These are phyloP conservation scores for Dolomedes plantarius DNA, from an alignment of 2,888 invertebrate species.

Conservation along the genomic window DNA sequence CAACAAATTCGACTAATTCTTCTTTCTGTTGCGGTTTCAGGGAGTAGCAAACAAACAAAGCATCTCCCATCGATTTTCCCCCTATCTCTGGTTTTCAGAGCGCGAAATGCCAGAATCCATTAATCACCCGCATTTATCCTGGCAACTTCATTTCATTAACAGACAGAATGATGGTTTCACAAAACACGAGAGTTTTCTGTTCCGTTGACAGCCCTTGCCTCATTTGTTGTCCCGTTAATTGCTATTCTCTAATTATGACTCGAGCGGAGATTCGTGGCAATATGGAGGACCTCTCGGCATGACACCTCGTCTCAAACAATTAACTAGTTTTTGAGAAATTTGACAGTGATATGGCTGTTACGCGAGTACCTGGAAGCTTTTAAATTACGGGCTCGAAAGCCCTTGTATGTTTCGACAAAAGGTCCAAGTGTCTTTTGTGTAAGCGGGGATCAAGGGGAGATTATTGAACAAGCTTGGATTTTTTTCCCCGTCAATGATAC, in stretches of 20 bases:
- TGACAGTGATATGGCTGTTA: conserved; percentile 15
- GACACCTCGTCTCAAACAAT: conserved; percentile 31
- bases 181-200: conserved; percentile 23
- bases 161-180: conserved; percentile 22
- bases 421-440: too few relatives aligned
- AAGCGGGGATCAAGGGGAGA: too few relatives aligned
- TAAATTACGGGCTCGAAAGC: not conserved
- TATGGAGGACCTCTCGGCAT: not conserved
- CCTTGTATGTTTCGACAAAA: too few relatives aligned
- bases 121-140: conserved; percentile 34
- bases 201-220: conserved; percentile 34
- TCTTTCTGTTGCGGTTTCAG: not conserved
- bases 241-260: conserved; percentile 17
- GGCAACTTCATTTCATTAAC: conserved; percentile 57
- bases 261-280: not conserved
- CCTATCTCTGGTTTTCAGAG: not conserved
- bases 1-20: not conserved
- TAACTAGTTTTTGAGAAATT: conserved; percentile 28
- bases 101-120: conserved; percentile 11
- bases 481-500: too few relatives aligned
- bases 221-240: conserved; percentile 34
- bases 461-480: too few relatives aligned
- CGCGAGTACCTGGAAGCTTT: not conserved
- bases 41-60: not conserved
- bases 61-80: not conserved